Base-by-base conservation (phyloP, 1,140 invertebrate species). In the Teleopsis dalmanni region DNA sequence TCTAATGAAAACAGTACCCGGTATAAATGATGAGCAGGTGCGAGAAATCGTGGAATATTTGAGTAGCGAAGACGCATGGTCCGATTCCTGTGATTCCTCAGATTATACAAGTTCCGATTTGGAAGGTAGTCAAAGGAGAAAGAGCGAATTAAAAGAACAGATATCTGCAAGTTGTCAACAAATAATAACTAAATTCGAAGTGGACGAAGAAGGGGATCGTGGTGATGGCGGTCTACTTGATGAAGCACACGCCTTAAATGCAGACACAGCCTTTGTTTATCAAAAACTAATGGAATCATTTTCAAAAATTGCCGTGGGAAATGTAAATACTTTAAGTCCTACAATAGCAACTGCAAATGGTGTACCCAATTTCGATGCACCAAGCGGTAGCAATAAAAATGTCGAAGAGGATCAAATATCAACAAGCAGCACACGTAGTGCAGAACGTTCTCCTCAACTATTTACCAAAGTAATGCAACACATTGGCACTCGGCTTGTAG, bases 391-490 rank as follows among this genome's bases (percentile, higher is more conserved):
- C 23, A 18, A 38, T 43, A 19, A 35, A 21, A 25, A 41, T 0
- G 22, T 45, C 2, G 53, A 56, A 4, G 54, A 58, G 21, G 60
- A 68, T 29, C 52, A 47, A 18, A 26, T 57, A n/a, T 49, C 54
- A 29, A 50, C 22, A 4, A 47, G 31, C 21, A 47, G 48, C 43
- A 51, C 55, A 10, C 33, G 36, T 60, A 25, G 73, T 72, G 80
- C 81, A 0, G 81, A 85, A 56, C 84, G 81, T 36, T 91, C 88
- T 2, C 89, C 89, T 0, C 87, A 89, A 0, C 65, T 93, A n/a
- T 85, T 91, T 35, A 87, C 88, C 10, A 91, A 91, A 74, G 89
- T 93, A 0, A 91, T 93, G 86, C 84, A 91, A 51, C 90, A 95
- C 55, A 94, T 95, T 35, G 88, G 89, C 2, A 87, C 87, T 34